These are phyloP conservation scores for Unio delphinus DNA, from an alignment of 2,888 invertebrate species.

Conservation along the genomic window DNA sequence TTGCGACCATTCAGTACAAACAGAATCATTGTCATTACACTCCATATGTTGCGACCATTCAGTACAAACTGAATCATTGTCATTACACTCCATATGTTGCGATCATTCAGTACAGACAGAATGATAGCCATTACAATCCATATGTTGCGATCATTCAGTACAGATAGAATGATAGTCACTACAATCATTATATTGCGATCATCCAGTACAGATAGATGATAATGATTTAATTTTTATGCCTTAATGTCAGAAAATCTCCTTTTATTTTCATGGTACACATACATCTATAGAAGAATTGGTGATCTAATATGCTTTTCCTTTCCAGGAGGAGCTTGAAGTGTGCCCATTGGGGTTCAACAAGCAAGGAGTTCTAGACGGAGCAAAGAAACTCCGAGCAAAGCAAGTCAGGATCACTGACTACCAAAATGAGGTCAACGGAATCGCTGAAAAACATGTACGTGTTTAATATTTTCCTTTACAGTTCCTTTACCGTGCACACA, in stretches of 20 bases:
- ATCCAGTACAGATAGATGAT: not conserved
- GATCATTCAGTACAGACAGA: too few relatives aligned
- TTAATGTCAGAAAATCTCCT: not conserved
- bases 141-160: too few relatives aligned
- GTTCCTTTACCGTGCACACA: not conserved
- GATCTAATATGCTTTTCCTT: not conserved
- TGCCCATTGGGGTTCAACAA: constrained; percentile 55
- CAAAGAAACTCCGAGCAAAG: constrained; percentile 38
- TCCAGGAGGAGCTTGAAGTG: constrained; percentile 55
- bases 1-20: too few relatives aligned
- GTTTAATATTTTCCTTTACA: not conserved
- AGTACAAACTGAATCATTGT: too few relatives aligned
- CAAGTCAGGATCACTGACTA: constrained; percentile 42
- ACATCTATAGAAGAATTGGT: too few relatives aligned
- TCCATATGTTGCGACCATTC: too few relatives aligned
- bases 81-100: too few relatives aligned
- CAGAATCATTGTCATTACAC: too few relatives aligned
- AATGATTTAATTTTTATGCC: not conserved
- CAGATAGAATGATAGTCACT: not conserved
- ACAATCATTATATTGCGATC: not conserved
- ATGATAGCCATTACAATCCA: too few relatives aligned
- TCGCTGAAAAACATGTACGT: constrained; percentile 51
- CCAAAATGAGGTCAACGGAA: constrained; percentile 46
- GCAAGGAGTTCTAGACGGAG: constrained; percentile 47
- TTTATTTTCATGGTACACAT: too few relatives aligned